Conservation (phyloP, 1,140 invertebrate genomes). For the Ooceraea biroi region DNA sequence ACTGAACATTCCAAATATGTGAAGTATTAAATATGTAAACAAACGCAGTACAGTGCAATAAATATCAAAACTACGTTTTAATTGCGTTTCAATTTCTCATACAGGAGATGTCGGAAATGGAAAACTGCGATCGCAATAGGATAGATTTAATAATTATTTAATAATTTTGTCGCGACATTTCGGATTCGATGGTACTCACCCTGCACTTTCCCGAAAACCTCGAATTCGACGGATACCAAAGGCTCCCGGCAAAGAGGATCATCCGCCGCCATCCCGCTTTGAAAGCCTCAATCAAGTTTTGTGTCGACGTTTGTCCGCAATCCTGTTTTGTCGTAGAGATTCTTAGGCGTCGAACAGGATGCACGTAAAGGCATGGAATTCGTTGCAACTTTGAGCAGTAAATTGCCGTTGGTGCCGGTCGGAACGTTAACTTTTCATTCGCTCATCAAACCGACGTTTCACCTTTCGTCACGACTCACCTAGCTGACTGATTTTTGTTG, state of each 20-base stretch:
- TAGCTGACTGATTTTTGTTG: slow-evolving; percentile 80
- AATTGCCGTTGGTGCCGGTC: not conserved
- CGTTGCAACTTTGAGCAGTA: not conserved
- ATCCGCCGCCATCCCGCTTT: slow-evolving; percentile 87
- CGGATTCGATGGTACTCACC: slow-evolving; percentile 87
- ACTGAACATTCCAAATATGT: not conserved
- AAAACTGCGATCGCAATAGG: not conserved
- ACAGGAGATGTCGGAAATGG: not conserved
- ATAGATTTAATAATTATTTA: not conserved
- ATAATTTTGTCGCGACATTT: not conserved
- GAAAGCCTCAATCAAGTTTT: not conserved
- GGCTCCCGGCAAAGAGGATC: slow-evolving; percentile 86
- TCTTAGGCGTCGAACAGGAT: not conserved
- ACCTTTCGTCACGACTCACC: slow-evolving; percentile 70
- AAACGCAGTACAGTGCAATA: not conserved
- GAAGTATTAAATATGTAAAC: not conserved
- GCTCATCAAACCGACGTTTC: slow-evolving; percentile 35
- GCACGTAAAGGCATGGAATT: not conserved
- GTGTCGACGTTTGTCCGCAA: not conserved
- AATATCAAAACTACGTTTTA: not conserved
- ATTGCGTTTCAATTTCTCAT: slow-evolving; percentile 2
- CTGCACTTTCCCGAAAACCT: slow-evolving; percentile 95
- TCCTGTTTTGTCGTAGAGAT: not conserved
- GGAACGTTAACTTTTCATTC: too few relatives aligned
- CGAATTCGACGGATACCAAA: slow-evolving; percentile 93